Base-by-base conservation (phyloP, 2,888 invertebrate genomes). In the Argynnis bischoffii region DNA sequence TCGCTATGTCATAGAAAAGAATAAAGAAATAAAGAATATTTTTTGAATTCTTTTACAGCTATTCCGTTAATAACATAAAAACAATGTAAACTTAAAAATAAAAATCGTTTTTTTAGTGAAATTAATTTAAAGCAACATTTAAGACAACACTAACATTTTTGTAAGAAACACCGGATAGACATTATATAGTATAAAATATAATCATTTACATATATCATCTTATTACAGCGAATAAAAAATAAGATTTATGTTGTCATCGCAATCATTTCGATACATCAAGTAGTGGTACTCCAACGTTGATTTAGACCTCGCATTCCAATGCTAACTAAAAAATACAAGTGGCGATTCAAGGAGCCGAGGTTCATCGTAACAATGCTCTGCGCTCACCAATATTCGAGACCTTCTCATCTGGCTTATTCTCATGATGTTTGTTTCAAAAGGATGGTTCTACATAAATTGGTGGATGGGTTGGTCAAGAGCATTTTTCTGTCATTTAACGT, bases 251-350 rank as follows among this genome's bases (percentile, higher is more conserved):
- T 75, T 73, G 74, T 76, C 74, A 72, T 74, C 71, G 69, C 64
- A 74, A 75, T 76, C 73, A 76, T 75, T 75, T 71, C 66, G 70
- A 74, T 75, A 71, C 65, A 73, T 75, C 74, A 76, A 80, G 79
- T 77, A 79, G 81, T 77, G 79, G 79, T 78, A 78, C 83, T 85
- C 75, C 73, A 84, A 70, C 63, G 71, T 76, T 77, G 81, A 83
- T 82, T 84, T 78, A 78, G 78, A 78, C 81, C 78, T 82, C 79
- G 82, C 86, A 89, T 89, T 86, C 87, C 88, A 76, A 80, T 73
- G 81, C 75, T 77, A 79, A 81, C 79, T 78, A 81, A 89, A 87
- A 87, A 88, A 85, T 77, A 82, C 78, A 84, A 89, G 86, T 85
- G 85, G 76, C 82, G 77, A 80, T 86, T 88, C 81, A 86, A 88